Evolutionary conservation across 2,113 vertebrate species (phyloP).

Genomic region (Burhinus oedicnemus): DNA sequence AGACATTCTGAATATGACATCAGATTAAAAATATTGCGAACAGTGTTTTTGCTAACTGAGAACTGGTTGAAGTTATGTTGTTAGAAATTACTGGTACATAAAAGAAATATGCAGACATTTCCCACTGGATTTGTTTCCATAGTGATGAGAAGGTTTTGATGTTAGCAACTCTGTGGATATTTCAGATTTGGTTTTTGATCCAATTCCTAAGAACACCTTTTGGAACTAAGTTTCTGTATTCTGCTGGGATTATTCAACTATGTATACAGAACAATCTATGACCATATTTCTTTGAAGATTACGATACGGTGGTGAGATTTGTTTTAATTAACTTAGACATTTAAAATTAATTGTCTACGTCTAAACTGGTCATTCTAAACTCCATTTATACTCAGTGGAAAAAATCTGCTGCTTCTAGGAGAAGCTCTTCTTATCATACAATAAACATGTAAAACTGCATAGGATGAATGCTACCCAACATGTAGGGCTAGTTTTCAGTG

Average conservation of each 20-base stretch:
- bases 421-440: neutral
- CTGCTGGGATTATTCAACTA: neutral
- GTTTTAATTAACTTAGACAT: neutral
- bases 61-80: slow-evolving; percentile 1
- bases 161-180: neutral
- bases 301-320: neutral
- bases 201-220: slow-evolving; percentile 29
- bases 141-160: neutral
- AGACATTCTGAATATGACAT: neutral
- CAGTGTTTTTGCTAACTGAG: neutral
- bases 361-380: neutral
- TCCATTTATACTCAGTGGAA: neutral
- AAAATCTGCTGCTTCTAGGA: neutral
- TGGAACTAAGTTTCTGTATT: neutral
- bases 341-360: neutral
- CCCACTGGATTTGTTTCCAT: slow-evolving; percentile 37
- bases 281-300: neutral
- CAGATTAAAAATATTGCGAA: slow-evolving; percentile 5
- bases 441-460: neutral
- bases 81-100: slow-evolving; percentile 37
- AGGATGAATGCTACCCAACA: neutral
- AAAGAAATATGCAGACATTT: slow-evolving; percentile 34
- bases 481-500: neutral
- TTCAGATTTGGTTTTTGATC: neutral
- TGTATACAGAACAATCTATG: neutral